These are phyloP conservation scores for Metallyticus violacea DNA, from an alignment of 2,888 invertebrate genomes.

Conservation along the genomic window DNA sequence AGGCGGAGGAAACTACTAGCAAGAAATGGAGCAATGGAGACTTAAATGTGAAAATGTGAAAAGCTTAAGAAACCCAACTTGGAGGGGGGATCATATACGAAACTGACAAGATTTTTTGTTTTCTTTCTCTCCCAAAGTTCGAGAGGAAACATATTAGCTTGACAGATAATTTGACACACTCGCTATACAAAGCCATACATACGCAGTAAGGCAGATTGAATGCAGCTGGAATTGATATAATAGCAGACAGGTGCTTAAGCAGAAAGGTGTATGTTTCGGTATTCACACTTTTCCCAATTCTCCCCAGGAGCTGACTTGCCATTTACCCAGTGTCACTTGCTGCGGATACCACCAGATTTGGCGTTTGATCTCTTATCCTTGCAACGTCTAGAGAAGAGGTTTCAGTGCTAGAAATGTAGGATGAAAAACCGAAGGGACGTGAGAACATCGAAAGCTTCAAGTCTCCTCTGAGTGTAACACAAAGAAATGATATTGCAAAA, in stretches of 20 bases:
- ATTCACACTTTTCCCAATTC: background rate
- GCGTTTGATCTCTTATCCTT: background rate
- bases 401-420: background rate
- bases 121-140: too few relatives aligned
- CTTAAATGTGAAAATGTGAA: too few relatives aligned
- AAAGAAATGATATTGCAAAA: conserved; percentile 1
- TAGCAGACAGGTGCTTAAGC: background rate
- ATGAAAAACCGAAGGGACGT: background rate
- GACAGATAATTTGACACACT: too few relatives aligned
- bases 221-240: too few relatives aligned
- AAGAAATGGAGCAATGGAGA: too few relatives aligned
- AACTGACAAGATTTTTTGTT: too few relatives aligned
- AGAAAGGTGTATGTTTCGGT: background rate
- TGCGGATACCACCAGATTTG: background rate
- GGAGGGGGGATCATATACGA: too few relatives aligned
- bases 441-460: background rate
- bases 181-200: too few relatives aligned
- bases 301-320: background rate
- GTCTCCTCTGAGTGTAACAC: background rate
- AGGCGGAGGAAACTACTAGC: too few relatives aligned
- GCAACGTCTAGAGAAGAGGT: background rate
- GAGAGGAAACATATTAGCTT: too few relatives aligned
- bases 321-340: background rate
- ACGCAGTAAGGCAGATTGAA: too few relatives aligned
- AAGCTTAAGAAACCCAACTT: too few relatives aligned